Evolutionary conservation across 2,113 vertebrate genomes (phyloP).

Genomic region (Myrmecophaga tridactyla): DNA sequence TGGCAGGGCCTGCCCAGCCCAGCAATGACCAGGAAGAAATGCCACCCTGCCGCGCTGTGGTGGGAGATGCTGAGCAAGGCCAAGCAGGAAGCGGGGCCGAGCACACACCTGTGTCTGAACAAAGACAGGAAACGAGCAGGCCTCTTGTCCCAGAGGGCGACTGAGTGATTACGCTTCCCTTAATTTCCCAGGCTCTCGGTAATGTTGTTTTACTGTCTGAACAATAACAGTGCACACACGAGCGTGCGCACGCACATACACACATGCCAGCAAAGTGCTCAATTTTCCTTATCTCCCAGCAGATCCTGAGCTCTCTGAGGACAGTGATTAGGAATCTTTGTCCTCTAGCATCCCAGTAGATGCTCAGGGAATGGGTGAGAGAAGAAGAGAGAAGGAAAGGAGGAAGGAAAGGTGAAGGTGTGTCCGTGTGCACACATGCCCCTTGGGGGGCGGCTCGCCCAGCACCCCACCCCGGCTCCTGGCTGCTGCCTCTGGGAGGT

Average conservation of each 20-base stretch:
- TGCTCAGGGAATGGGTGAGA: neutral
- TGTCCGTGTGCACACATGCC: neutral
- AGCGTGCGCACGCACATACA: too few species aligned
- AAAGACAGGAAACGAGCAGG: conserved; percentile 62
- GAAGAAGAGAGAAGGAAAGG: neutral
- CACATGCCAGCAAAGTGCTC: neutral
- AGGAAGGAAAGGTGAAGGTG: neutral
- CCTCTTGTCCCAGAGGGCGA: neutral
- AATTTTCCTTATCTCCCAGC: neutral
- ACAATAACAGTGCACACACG: neutral
- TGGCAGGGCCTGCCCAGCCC: neutral
- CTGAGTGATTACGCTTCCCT: neutral
- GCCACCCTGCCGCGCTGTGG: neutral
- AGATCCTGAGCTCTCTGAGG: neutral
- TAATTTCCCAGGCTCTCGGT: neutral
- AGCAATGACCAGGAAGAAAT: neutral
- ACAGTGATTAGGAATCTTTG: neutral
- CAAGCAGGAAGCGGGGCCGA: conserved; percentile 28
- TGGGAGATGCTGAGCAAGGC: neutral
- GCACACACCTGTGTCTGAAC: neutral
- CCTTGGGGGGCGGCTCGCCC: too few species aligned
- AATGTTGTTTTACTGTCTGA: neutral
- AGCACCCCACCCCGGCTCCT: fast-evolving
- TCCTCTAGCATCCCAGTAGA: neutral
- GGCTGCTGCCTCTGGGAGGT: neutral